phyloP scores from a whole-genome alignment of 1,140 invertebrate genomes.

The Scaptomyza graminum region DNA sequence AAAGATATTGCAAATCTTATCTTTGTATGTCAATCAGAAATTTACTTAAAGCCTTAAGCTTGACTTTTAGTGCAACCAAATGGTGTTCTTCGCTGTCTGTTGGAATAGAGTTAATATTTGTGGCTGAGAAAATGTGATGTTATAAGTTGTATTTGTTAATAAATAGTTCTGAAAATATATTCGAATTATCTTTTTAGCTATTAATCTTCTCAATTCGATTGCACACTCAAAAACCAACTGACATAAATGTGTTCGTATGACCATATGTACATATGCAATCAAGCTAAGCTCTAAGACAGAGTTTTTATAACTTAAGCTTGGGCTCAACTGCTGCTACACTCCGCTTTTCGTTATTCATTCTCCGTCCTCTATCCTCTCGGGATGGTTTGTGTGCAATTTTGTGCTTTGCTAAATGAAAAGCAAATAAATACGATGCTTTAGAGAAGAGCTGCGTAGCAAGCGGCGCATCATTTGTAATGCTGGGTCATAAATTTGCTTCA shows the following conservation, averaged over 20 bases:
- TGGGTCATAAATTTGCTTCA: constrained; percentile 49
- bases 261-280: too few species aligned
- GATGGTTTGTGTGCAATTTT: neutral
- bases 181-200: neutral
- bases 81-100: too few species aligned
- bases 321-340: neutral
- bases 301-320: neutral
- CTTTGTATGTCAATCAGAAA: too few species aligned
- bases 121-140: too few species aligned
- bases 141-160: too few species aligned
- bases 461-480: constrained; percentile 51
- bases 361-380: neutral
- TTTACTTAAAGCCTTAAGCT: too few species aligned
- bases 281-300: neutral
- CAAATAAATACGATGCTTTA: constrained; percentile 50
- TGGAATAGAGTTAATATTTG: too few species aligned
- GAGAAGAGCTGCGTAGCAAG: constrained; percentile 27
- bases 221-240: too few species aligned
- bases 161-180: neutral
- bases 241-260: too few species aligned
- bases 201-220: neutral
- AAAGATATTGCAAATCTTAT: too few species aligned
- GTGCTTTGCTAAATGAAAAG: constrained; percentile 47
- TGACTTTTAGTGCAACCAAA: too few species aligned
- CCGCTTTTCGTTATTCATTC: neutral